Percentiles rank a stretch among this genome's conserved stretches.
These are phyloP conservation scores for Melanerpes formicivorus DNA, from an alignment of 2,113 vertebrate species.

Conservation along the genomic window DNA sequence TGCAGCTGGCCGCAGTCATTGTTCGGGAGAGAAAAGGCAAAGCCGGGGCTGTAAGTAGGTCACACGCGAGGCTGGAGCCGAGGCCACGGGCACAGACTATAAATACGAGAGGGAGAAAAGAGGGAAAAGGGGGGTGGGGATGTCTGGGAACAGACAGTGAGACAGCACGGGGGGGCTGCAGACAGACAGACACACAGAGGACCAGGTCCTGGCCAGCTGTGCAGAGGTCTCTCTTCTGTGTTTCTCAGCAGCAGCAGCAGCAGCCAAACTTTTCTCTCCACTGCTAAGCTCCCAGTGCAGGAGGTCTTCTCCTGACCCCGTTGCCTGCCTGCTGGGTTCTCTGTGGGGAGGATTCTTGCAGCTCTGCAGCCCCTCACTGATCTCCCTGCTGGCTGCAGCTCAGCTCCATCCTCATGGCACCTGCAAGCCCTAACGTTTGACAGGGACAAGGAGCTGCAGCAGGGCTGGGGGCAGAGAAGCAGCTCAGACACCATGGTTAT, in stretches of 20 bases:
- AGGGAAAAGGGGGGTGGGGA: background rate
- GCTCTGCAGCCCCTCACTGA: background rate
- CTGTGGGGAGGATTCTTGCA: background rate
- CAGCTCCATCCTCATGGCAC: background rate
- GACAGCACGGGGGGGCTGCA: background rate
- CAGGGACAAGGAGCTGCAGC: rapidly evolving
- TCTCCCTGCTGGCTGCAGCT: background rate
- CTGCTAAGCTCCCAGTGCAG: too few species aligned
- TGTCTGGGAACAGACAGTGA: background rate
- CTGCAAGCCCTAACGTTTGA: background rate
- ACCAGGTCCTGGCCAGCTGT: background rate
- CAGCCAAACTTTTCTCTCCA: background rate
- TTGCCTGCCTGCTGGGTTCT: background rate
- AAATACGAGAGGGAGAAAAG: background rate
- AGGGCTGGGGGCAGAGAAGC: background rate
- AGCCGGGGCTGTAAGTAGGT: conserved; percentile 61
- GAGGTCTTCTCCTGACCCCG: background rate
- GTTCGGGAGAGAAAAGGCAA: background rate
- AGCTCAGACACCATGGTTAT: rapidly evolving
- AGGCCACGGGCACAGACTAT: background rate
- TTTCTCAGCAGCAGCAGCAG: background rate
- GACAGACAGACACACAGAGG: background rate
- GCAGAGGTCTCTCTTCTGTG: background rate
- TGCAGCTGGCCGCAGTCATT: background rate
- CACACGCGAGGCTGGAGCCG: conserved; percentile 33